These are phyloP conservation scores for Nezara viridula DNA, from an alignment of 2,888 invertebrate species.

Conservation along the genomic window DNA sequence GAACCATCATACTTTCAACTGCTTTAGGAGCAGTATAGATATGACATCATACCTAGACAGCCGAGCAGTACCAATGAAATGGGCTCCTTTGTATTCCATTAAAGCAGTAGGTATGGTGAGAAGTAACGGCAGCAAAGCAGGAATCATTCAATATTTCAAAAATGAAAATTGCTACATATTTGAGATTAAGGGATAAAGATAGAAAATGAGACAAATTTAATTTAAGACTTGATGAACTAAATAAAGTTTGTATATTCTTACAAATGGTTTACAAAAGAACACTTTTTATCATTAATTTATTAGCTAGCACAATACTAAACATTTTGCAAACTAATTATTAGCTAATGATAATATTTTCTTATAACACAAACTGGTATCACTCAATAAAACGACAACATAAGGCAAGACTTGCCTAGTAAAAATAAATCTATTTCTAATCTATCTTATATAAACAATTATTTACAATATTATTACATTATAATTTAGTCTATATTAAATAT, in stretches of 20 bases:
- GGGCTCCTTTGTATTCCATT: too few relatives aligned
- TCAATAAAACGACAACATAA: background rate
- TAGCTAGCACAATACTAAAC: background rate
- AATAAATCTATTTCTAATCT: background rate
- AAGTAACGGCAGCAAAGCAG: too few relatives aligned
- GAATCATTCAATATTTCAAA: too few relatives aligned
- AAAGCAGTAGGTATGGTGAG: too few relatives aligned
- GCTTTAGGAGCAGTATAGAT: too few relatives aligned
- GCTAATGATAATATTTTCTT: background rate
- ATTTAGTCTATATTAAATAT: background rate
- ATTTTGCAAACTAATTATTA: background rate
- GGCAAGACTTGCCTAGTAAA: background rate
- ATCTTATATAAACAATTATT: conserved; percentile 9
- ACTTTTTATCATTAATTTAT: background rate
- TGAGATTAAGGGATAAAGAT: too few relatives aligned
- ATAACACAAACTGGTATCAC: background rate
- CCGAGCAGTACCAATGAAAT: too few relatives aligned
- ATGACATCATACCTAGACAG: too few relatives aligned
- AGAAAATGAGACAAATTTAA: too few relatives aligned
- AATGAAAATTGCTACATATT: too few relatives aligned
- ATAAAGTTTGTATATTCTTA: background rate
- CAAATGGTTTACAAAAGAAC: background rate
- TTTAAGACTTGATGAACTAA: background rate
- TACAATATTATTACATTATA: too few relatives aligned
- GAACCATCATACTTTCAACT: too few relatives aligned